These are phyloP conservation scores for Leptopilina syphax DNA, from an alignment of 2,888 invertebrate species.

Conservation along the genomic window DNA sequence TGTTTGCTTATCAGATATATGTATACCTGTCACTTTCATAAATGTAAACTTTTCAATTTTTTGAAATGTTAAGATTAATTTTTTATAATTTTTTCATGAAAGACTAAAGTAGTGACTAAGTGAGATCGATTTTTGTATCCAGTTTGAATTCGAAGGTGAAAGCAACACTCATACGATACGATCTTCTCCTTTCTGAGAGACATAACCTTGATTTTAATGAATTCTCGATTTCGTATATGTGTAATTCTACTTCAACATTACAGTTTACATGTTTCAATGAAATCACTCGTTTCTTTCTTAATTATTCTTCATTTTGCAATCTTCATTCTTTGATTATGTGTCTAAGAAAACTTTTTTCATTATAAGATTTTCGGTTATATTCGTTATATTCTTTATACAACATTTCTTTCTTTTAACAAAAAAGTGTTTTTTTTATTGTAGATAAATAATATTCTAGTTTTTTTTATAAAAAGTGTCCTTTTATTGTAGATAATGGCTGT, in stretches of 20 bases:
- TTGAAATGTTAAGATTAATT: not conserved
- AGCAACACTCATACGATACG: slow-evolving; percentile 20
- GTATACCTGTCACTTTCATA: not conserved
- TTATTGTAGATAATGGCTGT: slow-evolving; percentile 85
- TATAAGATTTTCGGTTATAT: too few relatives aligned
- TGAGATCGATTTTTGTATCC: not conserved
- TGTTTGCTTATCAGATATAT: too few relatives aligned
- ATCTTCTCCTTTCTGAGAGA: slow-evolving; percentile 33
- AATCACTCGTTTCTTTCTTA: not conserved
- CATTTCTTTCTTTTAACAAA: too few relatives aligned
- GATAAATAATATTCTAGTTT: too few relatives aligned
- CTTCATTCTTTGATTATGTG: not conserved
- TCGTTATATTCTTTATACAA: too few relatives aligned
- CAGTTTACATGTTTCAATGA: not conserved
- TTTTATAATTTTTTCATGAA: not conserved
- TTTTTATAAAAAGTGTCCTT: not conserved
- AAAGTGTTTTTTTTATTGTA: too few relatives aligned
- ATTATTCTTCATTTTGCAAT: not conserved
- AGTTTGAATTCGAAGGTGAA: slow-evolving; percentile 26
- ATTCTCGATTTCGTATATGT: slow-evolving; percentile 35
- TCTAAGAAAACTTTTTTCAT: not conserved
- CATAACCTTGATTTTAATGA: slow-evolving; percentile 39
- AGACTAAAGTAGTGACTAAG: not conserved
- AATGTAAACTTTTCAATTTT: not conserved
- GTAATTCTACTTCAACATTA: slow-evolving; percentile 17